A percentile compares a stretch with the other conserved stretches of the same genome.
Conservation (phyloP, 2,888 invertebrate genomes). For the Myathropa florea region DNA sequence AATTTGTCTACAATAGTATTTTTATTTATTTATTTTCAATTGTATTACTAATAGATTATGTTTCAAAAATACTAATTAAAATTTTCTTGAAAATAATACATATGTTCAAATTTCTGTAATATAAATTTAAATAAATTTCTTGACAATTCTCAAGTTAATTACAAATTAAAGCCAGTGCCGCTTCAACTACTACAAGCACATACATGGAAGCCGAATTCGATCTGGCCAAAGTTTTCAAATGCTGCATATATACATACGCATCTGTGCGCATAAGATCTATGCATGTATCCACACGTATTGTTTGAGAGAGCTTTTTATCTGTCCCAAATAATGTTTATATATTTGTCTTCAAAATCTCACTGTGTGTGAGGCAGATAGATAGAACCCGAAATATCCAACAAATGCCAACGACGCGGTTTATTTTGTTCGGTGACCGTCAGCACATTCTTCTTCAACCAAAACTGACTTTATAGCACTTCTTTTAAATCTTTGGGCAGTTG, state of each 20-base stretch:
- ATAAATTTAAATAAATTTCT: background rate
- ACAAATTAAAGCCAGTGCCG: background rate
- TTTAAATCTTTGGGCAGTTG: conserved; percentile 80
- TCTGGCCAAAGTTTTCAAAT: conserved; percentile 20
- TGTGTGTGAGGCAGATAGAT: conserved; percentile 48
- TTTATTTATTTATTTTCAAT: no score
- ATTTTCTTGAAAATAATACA: no score
- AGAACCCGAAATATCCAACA: conserved; percentile 32
- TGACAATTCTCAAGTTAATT: background rate
- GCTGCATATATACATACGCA: background rate
- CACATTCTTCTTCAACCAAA: conserved; percentile 49
- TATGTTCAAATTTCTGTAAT: background rate
- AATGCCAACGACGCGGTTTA: conserved; percentile 52
- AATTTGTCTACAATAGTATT: no score
- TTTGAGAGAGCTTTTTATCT: conserved; percentile 40
- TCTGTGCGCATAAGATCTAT: background rate
- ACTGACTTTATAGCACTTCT: conserved; percentile 76
- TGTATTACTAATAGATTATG: no score
- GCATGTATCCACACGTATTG: background rate
- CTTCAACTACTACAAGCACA: background rate
- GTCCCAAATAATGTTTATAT: conserved; percentile 47
- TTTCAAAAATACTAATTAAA: no score
- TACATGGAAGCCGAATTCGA: background rate
- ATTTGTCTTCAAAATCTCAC: conserved; percentile 36
- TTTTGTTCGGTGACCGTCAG: conserved; percentile 50